Base-by-base conservation (phyloP, 2,888 invertebrate genomes). In the Lasius platythorax region DNA sequence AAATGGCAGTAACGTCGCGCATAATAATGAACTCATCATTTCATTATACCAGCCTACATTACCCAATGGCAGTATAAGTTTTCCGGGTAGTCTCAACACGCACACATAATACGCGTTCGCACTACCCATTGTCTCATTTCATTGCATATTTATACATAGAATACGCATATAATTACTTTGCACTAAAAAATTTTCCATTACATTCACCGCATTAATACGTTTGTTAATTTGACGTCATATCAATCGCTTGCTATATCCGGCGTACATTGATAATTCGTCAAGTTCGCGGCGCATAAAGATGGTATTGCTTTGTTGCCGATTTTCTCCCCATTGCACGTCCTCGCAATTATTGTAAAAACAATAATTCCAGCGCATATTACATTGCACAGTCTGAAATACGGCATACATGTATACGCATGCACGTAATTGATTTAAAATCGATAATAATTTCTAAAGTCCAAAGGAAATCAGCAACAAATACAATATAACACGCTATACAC, bases 51-150 rank as follows among this genome's bases (percentile, higher is more conserved):
- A 43, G 30, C 56, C 84, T 85, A 85, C 78, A 83, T 87, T 82
- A 87, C 82, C n/a, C 87, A 85, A 87, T 89, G 92, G 92, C 92
- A 92, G 92, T 92, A 91, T 84, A 81, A 75, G 73, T 84, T 53
- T 53, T 84, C 83, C 67, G 46, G 67, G 58, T 84, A 88, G 83
- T 85, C 82, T 75, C 64, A 81, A 63, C 70, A 64, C 46, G 56
- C 33, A 61, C 4, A 28, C 18, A 43, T 46, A 9, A 9, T 67
- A 50, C 23, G 33, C 33, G 8, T 73, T 70, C 30, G 11, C 43
- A 33, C 58, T 70, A 30, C 9, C 46, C 28, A 83, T 81, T 28
- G 37, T 78, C 53, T 53, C 63, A 33, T 70, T 18, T 68, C 18
- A 53, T 30, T 68, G 61, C 40, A 37, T 15, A 30, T 78, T 40